Conservation (phyloP, 2,888 invertebrate genomes). For the Agrotis puta region DNA sequence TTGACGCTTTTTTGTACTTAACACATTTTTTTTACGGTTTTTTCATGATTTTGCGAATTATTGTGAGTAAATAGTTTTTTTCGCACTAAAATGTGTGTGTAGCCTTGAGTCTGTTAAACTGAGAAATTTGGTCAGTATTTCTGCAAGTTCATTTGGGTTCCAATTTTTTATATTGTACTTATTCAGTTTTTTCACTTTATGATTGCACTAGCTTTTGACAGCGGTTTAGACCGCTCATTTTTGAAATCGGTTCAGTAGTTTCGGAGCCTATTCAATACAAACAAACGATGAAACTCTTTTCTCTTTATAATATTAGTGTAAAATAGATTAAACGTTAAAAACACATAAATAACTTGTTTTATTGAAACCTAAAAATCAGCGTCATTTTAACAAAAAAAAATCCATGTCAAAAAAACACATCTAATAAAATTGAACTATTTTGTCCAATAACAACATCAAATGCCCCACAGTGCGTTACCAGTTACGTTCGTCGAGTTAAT, state of each 20-base stretch:
- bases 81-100: not conserved
- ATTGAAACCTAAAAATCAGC: no score
- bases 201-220: no score
- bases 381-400: no score
- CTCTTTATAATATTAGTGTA: no score
- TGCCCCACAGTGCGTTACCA: constrained; percentile 41
- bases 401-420: no score
- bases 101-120: constrained; percentile 25
- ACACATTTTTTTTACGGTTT: constrained; percentile 53
- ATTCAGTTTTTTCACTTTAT: no score
- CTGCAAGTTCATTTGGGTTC: constrained; percentile 15
- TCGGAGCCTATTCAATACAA: no score
- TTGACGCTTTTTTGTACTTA: constrained; percentile 30
- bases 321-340: no score
- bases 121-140: constrained; percentile 26
- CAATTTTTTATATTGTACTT: not conserved
- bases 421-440: constrained; percentile 2
- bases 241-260: no score
- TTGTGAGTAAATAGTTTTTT: not conserved
- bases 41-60: constrained; percentile 42
- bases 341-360: no score
- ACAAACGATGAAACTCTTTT: no score
- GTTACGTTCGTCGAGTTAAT: constrained; percentile 58
- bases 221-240: no score
- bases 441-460: constrained; percentile 20